These are phyloP conservation scores for Euclidia mi DNA, from an alignment of 2,888 invertebrate species.

Conservation along the genomic window DNA sequence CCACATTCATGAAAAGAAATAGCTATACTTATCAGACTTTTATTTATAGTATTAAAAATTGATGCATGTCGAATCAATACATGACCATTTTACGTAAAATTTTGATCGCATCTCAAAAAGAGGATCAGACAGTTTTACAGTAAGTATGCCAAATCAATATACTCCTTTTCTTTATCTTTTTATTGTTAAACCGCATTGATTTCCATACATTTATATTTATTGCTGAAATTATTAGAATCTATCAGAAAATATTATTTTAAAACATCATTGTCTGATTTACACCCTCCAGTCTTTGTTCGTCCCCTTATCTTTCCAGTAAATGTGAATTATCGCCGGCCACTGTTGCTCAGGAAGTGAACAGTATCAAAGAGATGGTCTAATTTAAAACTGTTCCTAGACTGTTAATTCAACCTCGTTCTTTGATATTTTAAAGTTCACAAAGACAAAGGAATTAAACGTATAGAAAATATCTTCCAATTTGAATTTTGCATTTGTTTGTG, in stretches of 20 bases:
- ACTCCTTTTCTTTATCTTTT: too few relatives aligned
- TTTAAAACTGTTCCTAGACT: slow-evolving; percentile 79
- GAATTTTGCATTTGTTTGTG: slow-evolving; percentile 49
- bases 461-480: slow-evolving; percentile 17
- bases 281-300: slow-evolving; percentile 78
- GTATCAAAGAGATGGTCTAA: slow-evolving; percentile 85
- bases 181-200: neutral
- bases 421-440: slow-evolving; percentile 21
- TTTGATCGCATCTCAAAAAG: too few relatives aligned
- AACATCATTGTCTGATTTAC: slow-evolving; percentile 78
- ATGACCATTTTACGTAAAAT: too few relatives aligned
- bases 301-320: slow-evolving; percentile 86
- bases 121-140: too few relatives aligned
- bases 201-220: slow-evolving; percentile 7
- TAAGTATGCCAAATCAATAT: too few relatives aligned
- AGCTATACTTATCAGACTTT: too few relatives aligned
- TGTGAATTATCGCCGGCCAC: slow-evolving; percentile 81
- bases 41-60: too few relatives aligned
- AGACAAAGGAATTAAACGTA: slow-evolving; percentile 29
- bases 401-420: slow-evolving; percentile 57
- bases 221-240: slow-evolving; percentile 2
- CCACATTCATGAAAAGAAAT: too few relatives aligned
- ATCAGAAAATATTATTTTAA: slow-evolving; percentile 65
- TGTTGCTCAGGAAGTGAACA: slow-evolving; percentile 73
- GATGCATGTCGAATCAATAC: too few relatives aligned